These are phyloP conservation scores for Sphaerophoria rueppellii DNA, from an alignment of 2,888 invertebrate genomes.

Conservation along the genomic window DNA sequence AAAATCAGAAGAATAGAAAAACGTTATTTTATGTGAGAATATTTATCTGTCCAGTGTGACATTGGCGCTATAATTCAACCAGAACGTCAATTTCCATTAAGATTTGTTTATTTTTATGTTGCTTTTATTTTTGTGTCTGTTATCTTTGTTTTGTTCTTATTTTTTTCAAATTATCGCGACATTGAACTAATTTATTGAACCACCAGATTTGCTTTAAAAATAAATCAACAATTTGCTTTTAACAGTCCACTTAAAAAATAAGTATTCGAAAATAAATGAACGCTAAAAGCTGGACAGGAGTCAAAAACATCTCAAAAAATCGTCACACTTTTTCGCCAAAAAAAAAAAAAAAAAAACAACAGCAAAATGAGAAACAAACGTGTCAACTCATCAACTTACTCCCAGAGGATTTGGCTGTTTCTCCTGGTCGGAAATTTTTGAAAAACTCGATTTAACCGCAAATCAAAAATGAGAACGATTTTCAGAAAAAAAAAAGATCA, in stretches of 20 bases:
- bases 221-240: constrained; percentile 56
- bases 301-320: constrained; percentile 25
- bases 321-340: constrained; percentile 40
- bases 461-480: constrained; percentile 9
- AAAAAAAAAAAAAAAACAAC: constrained; percentile 1
- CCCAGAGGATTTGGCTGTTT: constrained; percentile 76
- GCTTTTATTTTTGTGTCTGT: neutral
- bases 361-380: neutral
- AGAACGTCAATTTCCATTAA: constrained; percentile 17
- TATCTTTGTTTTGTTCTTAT: neutral
- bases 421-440: constrained; percentile 78
- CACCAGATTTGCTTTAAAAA: constrained; percentile 17
- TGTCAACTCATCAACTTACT: constrained; percentile 76
- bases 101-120: constrained; percentile 11
- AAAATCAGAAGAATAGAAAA: constrained; percentile 6
- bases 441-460: constrained; percentile 35
- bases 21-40: neutral
- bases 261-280: neutral
- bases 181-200: constrained; percentile 32
- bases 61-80: constrained; percentile 45
- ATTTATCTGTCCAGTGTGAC: constrained; percentile 39
- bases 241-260: constrained; percentile 26
- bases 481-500: neutral
- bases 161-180: neutral
- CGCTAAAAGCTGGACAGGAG: constrained; percentile 2